phyloP scores from a whole-genome alignment of 35 echinoderm and acorn worm species.

The Ophioderma brevispina region DNA sequence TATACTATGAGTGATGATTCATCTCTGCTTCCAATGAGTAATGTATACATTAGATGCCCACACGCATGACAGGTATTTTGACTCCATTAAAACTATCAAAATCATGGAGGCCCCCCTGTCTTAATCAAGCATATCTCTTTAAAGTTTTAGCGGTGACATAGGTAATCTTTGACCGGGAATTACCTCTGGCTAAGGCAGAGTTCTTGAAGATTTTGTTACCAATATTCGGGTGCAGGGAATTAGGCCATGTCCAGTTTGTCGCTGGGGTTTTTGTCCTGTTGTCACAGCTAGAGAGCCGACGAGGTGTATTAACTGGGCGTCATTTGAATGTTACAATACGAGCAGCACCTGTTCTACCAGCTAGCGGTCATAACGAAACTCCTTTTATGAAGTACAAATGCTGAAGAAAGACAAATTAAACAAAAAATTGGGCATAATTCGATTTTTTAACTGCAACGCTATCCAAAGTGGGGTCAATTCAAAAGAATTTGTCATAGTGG shows the following conservation, averaged over 20 bases:
- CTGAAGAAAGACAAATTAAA: not conserved
- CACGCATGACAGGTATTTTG: not conserved
- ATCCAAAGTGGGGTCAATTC: too few relatives aligned
- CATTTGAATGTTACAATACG: not conserved
- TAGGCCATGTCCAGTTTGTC: too few relatives aligned
- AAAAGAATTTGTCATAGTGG: too few relatives aligned
- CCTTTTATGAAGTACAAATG: not conserved
- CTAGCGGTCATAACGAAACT: not conserved
- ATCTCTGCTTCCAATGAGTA: not conserved
- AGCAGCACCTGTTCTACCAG: not conserved
- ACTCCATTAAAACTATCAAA: too few relatives aligned
- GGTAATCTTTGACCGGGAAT: not conserved
- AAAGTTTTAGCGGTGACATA: not conserved
- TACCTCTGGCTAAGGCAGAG: not conserved
- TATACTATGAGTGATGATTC: not conserved
- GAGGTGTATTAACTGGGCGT: not conserved
- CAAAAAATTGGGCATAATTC: not conserved
- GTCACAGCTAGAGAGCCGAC: too few relatives aligned
- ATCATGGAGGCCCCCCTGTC: too few relatives aligned
- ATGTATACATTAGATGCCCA: not conserved
- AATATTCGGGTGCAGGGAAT: too few relatives aligned
- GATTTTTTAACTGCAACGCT: not conserved
- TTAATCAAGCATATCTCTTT: too few relatives aligned
- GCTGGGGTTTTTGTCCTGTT: too few relatives aligned
- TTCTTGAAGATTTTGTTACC: too few relatives aligned